Percentiles rank a stretch among this genome's conserved stretches.
These are phyloP conservation scores for Phainopepla nitens DNA, from an alignment of 2,113 vertebrate species.

Conservation along the genomic window DNA sequence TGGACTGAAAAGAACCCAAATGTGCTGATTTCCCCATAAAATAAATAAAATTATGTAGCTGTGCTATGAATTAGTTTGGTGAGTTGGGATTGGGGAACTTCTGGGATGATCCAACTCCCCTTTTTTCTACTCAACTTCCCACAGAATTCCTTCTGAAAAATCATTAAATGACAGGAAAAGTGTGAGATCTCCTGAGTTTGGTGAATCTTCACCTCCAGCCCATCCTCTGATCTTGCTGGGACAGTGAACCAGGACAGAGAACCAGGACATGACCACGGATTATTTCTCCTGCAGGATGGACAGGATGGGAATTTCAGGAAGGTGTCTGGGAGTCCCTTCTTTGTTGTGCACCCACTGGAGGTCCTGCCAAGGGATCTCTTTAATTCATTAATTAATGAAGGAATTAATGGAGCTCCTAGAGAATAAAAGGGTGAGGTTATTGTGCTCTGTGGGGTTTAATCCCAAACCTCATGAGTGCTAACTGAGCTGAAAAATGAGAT, in stretches of 20 bases:
- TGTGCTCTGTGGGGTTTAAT: neutral
- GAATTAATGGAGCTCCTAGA: neutral
- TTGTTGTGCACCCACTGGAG: neutral
- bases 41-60: accelerated
- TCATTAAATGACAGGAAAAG: neutral
- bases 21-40: neutral
- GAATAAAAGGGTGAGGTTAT: neutral
- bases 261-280: accelerated
- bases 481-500: neutral
- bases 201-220: neutral
- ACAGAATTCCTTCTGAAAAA: neutral
- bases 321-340: neutral
- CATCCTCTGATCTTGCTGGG: neutral
- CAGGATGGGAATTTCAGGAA: neutral
- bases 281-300: neutral
- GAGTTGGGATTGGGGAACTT: no score
- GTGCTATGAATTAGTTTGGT: no score
- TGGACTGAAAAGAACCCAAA: neutral
- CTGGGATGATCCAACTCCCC: no score
- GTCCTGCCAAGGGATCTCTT: neutral
- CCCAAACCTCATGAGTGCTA: no score
- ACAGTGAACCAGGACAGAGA: neutral
- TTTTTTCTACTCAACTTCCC: no score
- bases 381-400: neutral
- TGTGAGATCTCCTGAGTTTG: neutral